phyloP scores from a whole-genome alignment of 2,797 vertebrate species.

The Ciconia nigra region DNA sequence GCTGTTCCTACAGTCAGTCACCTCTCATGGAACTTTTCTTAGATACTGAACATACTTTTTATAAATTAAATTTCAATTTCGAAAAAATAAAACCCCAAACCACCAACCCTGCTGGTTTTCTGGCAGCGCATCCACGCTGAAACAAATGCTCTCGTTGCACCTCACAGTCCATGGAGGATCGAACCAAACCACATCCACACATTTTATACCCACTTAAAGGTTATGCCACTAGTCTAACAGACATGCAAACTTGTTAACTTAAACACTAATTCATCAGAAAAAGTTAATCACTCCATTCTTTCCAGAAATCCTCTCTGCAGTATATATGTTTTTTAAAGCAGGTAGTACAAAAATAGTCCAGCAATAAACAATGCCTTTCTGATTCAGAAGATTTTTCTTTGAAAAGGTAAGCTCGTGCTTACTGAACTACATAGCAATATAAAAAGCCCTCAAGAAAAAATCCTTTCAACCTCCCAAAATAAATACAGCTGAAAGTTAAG shows the following conservation, averaged over 20 bases:
- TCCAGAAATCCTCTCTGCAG: background rate
- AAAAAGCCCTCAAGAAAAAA: background rate
- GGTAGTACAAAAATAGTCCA: background rate
- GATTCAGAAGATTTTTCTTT: background rate
- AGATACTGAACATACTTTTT: background rate
- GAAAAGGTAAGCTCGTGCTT: background rate
- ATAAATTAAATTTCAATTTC: background rate
- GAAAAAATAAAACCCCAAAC: background rate
- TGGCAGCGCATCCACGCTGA: background rate
- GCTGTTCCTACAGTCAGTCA: background rate
- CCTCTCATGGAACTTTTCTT: background rate
- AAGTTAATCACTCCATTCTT: background rate
- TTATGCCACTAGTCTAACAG: background rate
- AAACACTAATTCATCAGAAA: background rate
- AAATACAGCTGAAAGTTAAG: conserved; percentile 35
- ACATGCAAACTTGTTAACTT: background rate
- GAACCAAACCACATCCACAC: background rate
- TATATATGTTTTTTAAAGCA: background rate
- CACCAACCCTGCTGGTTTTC: background rate
- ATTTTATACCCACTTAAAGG: background rate
- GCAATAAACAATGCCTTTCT: background rate
- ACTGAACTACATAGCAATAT: background rate
- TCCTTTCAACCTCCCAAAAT: conserved; percentile 32
- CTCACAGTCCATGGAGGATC: background rate
- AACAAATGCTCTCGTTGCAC: conserved; percentile 10